phyloP scores from a whole-genome alignment of 2,888 invertebrate genomes.

The Cryptus armator region DNA sequence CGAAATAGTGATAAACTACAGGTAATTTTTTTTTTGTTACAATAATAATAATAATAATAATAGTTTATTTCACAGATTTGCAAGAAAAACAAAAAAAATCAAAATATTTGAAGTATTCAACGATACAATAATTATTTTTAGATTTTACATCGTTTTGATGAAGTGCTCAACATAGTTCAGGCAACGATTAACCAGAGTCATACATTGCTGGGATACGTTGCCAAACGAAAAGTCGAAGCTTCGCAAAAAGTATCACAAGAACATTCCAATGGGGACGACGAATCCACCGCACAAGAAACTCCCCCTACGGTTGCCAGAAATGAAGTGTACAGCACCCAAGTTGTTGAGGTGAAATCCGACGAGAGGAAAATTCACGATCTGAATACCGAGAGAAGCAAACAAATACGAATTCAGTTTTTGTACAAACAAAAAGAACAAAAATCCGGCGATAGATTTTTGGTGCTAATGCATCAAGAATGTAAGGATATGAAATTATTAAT shows the following conservation, averaged over 20 bases:
- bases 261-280: slow-evolving; percentile 61
- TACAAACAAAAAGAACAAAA: slow-evolving; percentile 86
- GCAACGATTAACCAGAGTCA: slow-evolving; percentile 91
- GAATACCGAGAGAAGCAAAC: slow-evolving; percentile 88
- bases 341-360: slow-evolving; percentile 87
- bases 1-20: slow-evolving; percentile 78
- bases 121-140: slow-evolving; percentile 71
- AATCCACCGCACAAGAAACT: slow-evolving; percentile 76
- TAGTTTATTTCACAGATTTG: background rate
- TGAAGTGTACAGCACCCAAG: slow-evolving; percentile 88
- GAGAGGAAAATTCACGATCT: slow-evolving; percentile 83
- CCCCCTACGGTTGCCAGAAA: slow-evolving; percentile 67
- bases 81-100: background rate
- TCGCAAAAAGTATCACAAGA: slow-evolving; percentile 1
- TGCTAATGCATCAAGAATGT: slow-evolving; percentile 93
- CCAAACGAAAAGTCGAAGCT: slow-evolving; percentile 85
- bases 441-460: slow-evolving; percentile 88
- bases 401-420: slow-evolving; percentile 93
- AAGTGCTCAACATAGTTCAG: slow-evolving; percentile 90
- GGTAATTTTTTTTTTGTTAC: slow-evolving; percentile 67
- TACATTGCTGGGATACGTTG: slow-evolving; percentile 89
- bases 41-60: background rate
- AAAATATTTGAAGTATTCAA: background rate
- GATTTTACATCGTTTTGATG: slow-evolving; percentile 88
- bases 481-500: slow-evolving; percentile 81